Conservation (phyloP, 92 coral and sea anemone species). For the Anthopleura xanthogrammica region DNA sequence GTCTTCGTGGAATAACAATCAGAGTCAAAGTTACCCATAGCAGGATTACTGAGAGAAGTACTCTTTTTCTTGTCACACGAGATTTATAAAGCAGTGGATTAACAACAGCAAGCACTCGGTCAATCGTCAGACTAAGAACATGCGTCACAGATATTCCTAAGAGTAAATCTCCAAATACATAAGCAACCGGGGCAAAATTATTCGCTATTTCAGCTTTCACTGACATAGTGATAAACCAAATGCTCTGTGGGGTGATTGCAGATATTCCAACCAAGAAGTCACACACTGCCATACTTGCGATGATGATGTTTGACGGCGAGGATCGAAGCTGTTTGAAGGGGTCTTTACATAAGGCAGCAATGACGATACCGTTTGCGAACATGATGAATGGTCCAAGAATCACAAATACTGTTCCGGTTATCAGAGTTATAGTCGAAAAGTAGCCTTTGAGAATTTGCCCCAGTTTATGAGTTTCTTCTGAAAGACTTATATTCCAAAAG, state of each 20-base stretch:
- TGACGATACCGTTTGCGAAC: conserved; percentile 20
- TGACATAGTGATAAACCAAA: conserved; percentile 16
- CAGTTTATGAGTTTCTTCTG: not conserved
- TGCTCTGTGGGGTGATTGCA: not conserved
- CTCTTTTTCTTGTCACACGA: conserved; percentile 18
- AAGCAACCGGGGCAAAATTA: not conserved
- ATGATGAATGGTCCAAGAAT: conserved; percentile 21
- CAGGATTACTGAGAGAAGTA: not conserved
- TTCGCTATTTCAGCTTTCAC: not conserved
- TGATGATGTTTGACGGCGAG: conserved; percentile 31
- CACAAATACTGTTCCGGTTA: conserved; percentile 1
- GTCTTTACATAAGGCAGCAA: conserved; percentile 38
- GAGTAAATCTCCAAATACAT: conserved; percentile 1
- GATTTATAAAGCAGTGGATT: conserved; percentile 31
- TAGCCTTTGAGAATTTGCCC: not conserved
- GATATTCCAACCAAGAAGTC: conserved; percentile 25
- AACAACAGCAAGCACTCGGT: conserved; percentile 28
- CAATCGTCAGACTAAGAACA: conserved; percentile 31
- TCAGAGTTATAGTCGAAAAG: conserved; percentile 7
- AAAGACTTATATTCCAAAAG: conserved; percentile 17
- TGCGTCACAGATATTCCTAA: conserved; percentile 5
- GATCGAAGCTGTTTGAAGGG: conserved; percentile 38
- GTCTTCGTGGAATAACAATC: not conserved
- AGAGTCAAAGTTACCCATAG: conserved; percentile 22
- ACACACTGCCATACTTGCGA: conserved; percentile 34